phyloP scores from a whole-genome alignment of 2,797 vertebrate genomes.

The Sparidentex hasta region DNA sequence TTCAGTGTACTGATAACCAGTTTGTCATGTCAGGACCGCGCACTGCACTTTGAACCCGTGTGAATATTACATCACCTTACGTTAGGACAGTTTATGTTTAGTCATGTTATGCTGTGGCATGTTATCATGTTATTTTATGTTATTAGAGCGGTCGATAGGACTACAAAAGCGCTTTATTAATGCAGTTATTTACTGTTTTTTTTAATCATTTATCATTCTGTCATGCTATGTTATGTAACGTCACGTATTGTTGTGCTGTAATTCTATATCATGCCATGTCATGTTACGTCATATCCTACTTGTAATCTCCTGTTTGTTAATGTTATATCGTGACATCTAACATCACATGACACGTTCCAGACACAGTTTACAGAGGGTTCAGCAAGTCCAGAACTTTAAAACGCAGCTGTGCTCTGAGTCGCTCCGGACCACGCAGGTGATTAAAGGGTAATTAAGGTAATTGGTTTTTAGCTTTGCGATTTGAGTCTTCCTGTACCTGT shows the following conservation, averaged over 20 bases:
- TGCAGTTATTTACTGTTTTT: no score
- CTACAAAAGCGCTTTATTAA: no score
- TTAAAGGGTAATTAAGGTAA: background rate
- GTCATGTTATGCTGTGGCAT: background rate
- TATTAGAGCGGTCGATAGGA: no score
- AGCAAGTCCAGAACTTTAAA: background rate
- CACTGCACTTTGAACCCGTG: background rate
- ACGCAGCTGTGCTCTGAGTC: background rate
- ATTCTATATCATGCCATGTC: background rate
- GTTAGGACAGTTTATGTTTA: background rate
- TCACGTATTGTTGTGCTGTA: background rate
- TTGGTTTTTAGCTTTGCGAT: background rate
- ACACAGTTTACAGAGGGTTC: background rate
- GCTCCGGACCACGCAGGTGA: background rate
- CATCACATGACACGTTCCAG: background rate
- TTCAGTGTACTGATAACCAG: slow-evolving; percentile 1
- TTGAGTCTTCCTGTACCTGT: background rate
- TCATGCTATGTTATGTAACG: background rate
- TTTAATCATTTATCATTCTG: no score
- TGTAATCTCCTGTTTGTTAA: background rate
- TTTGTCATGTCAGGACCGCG: slow-evolving; percentile 2
- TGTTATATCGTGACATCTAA: background rate
- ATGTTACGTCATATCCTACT: background rate
- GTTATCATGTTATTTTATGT: background rate
- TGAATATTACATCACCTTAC: background rate